A percentile compares a stretch with the other conserved stretches of the same genome.
These are phyloP conservation scores for Chionis minor DNA, from an alignment of 2,113 vertebrate species.

Conservation along the genomic window DNA sequence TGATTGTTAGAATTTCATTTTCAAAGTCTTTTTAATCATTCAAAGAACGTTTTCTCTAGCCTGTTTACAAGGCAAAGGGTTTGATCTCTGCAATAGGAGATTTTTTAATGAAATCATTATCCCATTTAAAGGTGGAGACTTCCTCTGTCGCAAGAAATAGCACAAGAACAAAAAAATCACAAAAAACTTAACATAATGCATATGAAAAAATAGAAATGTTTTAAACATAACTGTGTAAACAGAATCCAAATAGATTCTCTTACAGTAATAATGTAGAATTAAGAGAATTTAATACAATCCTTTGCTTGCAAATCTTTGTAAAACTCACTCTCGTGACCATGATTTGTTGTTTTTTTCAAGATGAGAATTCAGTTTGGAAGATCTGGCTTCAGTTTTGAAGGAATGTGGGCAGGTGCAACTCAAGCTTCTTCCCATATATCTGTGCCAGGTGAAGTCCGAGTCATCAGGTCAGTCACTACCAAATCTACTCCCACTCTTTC, in stretches of 20 bases:
- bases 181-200: background rate
- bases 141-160: background rate
- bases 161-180: background rate
- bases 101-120: background rate
- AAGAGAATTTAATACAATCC: background rate
- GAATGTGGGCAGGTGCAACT: background rate
- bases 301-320: background rate
- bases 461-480: background rate
- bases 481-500: background rate
- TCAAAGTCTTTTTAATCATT: conserved; percentile 44
- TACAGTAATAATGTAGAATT: background rate
- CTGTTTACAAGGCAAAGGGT: background rate
- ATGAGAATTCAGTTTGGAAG: background rate
- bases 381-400: background rate
- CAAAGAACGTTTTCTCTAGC: conserved; percentile 12
- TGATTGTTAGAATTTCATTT: conserved; percentile 43
- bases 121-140: background rate
- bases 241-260: background rate
- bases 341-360: background rate
- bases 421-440: background rate
- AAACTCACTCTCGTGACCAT: background rate
- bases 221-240: background rate
- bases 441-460: background rate
- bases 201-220: background rate
- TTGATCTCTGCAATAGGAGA: background rate